Evolutionary conservation across 2,797 vertebrate genomes (phyloP), one percentile per base, ranked within the genome.

Genomic region (Melanotaenia nigrans): DNA sequence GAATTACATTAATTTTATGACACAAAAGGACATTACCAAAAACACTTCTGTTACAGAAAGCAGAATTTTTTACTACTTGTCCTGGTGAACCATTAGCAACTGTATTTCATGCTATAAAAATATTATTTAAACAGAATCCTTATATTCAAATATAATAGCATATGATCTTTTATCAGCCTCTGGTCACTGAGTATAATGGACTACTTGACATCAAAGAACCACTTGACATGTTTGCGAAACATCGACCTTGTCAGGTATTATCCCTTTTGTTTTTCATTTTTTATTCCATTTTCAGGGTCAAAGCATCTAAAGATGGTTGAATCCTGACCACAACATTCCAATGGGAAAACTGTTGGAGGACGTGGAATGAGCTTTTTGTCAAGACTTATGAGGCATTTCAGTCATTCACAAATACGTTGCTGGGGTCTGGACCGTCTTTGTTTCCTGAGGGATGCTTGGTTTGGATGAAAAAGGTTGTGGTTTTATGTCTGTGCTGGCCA

Each of bases 341-440:
- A 0, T 3, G 65, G 77, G 71, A 22, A 14, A 70, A 75, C 36
- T 12, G 25, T 51, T 33, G 55, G 56, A 33, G 60, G 40, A 76
- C 49, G 55, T 13, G 8, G 25, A 72, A 78, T 70, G 14, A 78
- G 81, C 53, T 70, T 85, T 69, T 61, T 72, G 59, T 61, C 59
- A 61, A n/a, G 40, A 54, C 22, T 78, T 81, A 56, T 70, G 73
- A 73, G 64, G 54, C 51, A 42, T 85, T 69, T 75, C 69, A 84
- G 65, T 78, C 57, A 53, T 32, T 75, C 42, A 25, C 30, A 79
- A 65, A 85, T 32, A 47, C 73, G 60, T 61, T 49, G 49, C 71
- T 2, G 35, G 30, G 59, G 20, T 66, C 53, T 60, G 53, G 65
- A 60, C 40, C 1, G 32, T 58, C 58, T 63, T 61, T 2, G 47